phyloP scores from a whole-genome alignment of 2,797 vertebrate genomes.

The Centroberyx gerrardi region DNA sequence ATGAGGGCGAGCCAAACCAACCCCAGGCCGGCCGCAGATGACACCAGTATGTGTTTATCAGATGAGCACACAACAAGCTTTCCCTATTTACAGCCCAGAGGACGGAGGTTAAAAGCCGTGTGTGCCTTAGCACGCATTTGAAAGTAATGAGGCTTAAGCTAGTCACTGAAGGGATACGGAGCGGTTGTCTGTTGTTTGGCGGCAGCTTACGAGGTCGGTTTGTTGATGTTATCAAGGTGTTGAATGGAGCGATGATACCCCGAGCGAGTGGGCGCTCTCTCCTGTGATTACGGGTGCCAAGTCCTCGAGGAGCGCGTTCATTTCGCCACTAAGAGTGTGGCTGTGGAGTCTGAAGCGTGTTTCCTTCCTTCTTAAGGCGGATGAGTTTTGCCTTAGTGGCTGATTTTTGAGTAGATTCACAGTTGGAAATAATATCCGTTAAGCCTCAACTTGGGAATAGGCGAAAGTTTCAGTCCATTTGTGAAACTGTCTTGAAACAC shows the following conservation, averaged over 20 bases:
- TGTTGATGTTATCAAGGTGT: conserved; percentile 29
- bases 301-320: neutral
- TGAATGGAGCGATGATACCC: conserved; percentile 15
- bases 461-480: no score
- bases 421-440: neutral
- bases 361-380: no score
- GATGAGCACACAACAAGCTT: conserved; percentile 65
- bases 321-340: neutral
- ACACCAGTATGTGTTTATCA: conserved; percentile 77
- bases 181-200: conserved; percentile 42
- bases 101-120: conserved; percentile 50
- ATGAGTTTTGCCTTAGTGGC: conserved; percentile 2
- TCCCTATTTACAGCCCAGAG: conserved; percentile 56
- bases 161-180: conserved; percentile 40
- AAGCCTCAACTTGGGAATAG: neutral
- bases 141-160: conserved; percentile 66
- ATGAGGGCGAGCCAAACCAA: conserved; percentile 61
- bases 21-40: conserved; percentile 62
- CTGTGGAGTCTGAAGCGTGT: no score
- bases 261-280: neutral
- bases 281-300: neutral
- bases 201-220: conserved; percentile 36
- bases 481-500: no score
- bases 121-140: conserved; percentile 33
- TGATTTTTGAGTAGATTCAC: neutral